Evolutionary conservation across 1,140 invertebrate genomes (phyloP), one percentile per base, ranked within the genome.

Genomic region (Hycleus cichorii): DNA sequence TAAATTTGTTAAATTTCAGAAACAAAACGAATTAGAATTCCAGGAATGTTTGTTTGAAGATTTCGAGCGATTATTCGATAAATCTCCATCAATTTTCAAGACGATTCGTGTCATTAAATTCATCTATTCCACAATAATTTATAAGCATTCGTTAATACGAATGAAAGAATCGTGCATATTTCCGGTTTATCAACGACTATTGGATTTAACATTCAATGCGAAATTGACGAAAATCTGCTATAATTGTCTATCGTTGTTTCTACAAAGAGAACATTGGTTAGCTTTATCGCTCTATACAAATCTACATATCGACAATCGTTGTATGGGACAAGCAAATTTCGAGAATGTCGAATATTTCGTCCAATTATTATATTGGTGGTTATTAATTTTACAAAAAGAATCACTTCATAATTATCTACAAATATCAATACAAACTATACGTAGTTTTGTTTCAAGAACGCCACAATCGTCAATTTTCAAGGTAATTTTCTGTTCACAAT

Each of bases 71-170:
- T 53, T 53, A 24, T 12, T 53, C 3, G 45, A 53, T 27, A 45
- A 45, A 44, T 45, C 51, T 4, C 6, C 26, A 8, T 32, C 32
- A 32, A 18, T 18, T 18, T 7, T 32, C 32, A 45, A 53, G 18
- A 53, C 44, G 46, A 45, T 53, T 32, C 26, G 24, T 2, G 46
- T 18, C 27, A 45, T 45, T 3, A 26, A 27, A 12, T 45, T 53
- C 18, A n/a, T 53, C 5, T 27, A 46, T 9, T n/a, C 27, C n/a
- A 11, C 24, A 32, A 7, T 53, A 27, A 10, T 18, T 44, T 53
- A 46, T 46, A 53, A 53, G 1, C 7, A 53, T n/a, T 53, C 51
- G 3, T 18, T 53, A 11, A 53, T 53, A 45, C 26, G 10, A 5
- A 7, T 32, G 18, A 27, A 53, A 9, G 18, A 6, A 4, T 27